A percentile compares a stretch with the other conserved stretches of the same genome.
phyloP scores from a whole-genome alignment of 2,797 vertebrate species.

The Psittacula derbiana region DNA sequence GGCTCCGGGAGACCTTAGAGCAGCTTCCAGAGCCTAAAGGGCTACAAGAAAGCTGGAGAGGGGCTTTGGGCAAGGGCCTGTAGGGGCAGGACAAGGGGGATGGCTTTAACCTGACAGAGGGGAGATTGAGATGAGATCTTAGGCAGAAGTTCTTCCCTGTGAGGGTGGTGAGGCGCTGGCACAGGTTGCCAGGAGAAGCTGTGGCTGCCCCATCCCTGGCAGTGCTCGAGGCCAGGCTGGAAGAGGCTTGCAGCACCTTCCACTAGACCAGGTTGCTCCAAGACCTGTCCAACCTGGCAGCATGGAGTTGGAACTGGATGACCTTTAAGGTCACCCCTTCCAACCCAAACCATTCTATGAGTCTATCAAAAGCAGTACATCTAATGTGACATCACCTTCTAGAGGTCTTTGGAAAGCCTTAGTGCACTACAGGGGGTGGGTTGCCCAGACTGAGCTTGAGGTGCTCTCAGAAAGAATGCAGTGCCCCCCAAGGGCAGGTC shows the following conservation, averaged over 20 bases:
- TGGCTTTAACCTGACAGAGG: background rate
- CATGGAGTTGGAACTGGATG: background rate
- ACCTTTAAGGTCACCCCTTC: background rate
- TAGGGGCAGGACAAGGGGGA: background rate
- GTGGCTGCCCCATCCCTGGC: background rate
- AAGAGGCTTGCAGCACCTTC: background rate
- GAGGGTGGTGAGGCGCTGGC: accelerated
- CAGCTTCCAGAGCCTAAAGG: background rate
- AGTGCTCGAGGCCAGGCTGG: background rate
- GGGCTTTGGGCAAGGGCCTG: background rate
- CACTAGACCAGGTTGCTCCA: background rate
- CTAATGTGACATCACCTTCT: background rate
- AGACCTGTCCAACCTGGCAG: background rate
- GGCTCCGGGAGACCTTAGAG: background rate
- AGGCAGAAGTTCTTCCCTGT: background rate
- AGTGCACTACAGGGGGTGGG: too few relatives aligned
- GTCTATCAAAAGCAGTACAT: background rate
- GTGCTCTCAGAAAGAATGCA: background rate
- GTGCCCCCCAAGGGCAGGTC: accelerated
- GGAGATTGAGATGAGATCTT: background rate
- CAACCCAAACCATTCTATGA: background rate
- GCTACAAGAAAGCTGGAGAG: background rate
- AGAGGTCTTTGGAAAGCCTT: background rate
- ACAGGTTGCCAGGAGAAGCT: background rate
- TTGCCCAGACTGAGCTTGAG: background rate